Evolutionary conservation across 2,888 invertebrate genomes (phyloP).

Genomic region (Drosophila hawaiiensis): DNA sequence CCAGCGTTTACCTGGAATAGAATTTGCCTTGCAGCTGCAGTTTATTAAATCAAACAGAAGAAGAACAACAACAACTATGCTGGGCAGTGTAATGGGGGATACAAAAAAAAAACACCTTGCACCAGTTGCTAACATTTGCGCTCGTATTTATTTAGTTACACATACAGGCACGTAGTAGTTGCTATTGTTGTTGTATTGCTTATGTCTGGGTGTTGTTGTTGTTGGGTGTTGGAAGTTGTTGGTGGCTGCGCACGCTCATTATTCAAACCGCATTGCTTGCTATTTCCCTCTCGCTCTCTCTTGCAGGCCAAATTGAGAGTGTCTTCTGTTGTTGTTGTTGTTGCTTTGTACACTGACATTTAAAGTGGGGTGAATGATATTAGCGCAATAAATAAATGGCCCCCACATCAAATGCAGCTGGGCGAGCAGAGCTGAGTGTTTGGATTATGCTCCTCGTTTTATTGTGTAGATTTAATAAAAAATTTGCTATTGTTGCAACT

Average conservation of each 20-base stretch:
- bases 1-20: background rate
- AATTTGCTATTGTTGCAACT: conserved; percentile 63
- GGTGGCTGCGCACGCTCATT: conserved; percentile 50
- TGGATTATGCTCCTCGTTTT: conserved; percentile 36
- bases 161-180: conserved; percentile 11
- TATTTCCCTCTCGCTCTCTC: conserved; percentile 4
- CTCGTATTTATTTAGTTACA: conserved; percentile 56
- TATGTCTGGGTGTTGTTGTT: conserved; percentile 31
- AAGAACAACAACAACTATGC: conserved; percentile 24
- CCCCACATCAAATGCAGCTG: conserved; percentile 74
- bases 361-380: conserved; percentile 81
- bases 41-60: conserved; percentile 24
- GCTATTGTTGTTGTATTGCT: conserved; percentile 24
- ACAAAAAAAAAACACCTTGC: conserved; percentile 70
- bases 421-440: conserved; percentile 11
- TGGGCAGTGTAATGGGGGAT: conserved; percentile 31
- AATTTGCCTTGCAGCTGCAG: conserved; percentile 21
- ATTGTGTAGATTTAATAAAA: conserved; percentile 76
- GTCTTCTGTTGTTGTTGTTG: conserved; percentile 36
- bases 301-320: conserved; percentile 61
- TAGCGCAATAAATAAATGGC: conserved; percentile 75
- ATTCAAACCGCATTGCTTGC: conserved; percentile 25
- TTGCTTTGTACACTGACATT: conserved; percentile 73
- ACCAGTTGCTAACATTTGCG: conserved; percentile 60
- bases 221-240: conserved; percentile 14